phyloP scores from a whole-genome alignment of 2,113 vertebrate genomes.

The Lanius ludovicianus region DNA sequence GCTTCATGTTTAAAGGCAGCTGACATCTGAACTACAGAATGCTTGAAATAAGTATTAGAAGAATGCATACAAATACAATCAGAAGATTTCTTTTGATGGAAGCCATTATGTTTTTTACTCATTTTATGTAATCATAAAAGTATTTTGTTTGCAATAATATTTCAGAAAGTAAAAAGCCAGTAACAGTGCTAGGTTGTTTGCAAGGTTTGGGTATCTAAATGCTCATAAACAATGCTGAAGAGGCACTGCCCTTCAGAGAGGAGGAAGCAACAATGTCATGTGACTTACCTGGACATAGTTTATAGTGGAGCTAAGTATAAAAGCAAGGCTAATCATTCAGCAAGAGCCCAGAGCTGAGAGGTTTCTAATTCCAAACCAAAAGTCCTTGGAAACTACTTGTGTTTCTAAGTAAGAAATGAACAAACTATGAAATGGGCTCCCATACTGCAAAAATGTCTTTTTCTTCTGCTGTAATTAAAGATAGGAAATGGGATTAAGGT shows the following conservation, averaged over 20 bases:
- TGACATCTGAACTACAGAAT: background rate
- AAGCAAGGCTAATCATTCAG: background rate
- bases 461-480: background rate
- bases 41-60: background rate
- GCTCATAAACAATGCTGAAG: background rate
- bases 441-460: background rate
- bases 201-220: background rate
- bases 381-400: background rate
- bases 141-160: background rate
- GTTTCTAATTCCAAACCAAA: background rate
- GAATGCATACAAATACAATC: background rate
- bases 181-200: background rate
- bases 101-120: background rate
- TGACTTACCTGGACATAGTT: background rate
- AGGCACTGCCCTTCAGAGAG: background rate
- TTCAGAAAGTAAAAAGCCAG: background rate
- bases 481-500: background rate
- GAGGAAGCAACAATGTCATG: background rate
- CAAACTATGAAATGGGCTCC: background rate
- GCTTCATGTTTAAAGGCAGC: background rate
- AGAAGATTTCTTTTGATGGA: background rate
- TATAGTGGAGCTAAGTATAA: background rate
- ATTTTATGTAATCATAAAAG: background rate
- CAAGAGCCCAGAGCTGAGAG: background rate
- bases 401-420: background rate